Percentiles rank a stretch among this genome's conserved stretches.
Evolutionary conservation across 2,797 vertebrate species (phyloP).

Genomic region (Lateolabrax maculatus): DNA sequence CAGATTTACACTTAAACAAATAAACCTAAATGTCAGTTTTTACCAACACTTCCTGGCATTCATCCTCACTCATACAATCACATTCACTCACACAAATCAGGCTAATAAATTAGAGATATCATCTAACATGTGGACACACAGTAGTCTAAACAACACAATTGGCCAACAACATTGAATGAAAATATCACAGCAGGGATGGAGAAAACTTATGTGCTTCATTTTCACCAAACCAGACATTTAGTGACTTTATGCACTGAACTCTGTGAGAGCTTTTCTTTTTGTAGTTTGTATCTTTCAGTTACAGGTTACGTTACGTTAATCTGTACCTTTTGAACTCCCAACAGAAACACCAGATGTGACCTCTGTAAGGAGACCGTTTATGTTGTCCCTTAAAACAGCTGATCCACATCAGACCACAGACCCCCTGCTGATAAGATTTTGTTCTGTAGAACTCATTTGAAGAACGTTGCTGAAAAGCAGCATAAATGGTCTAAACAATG

Average conservation of each 20-base stretch:
- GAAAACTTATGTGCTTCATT: background rate
- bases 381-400: background rate
- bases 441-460: background rate
- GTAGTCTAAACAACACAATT: constrained; percentile 46
- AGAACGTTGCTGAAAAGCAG: background rate
- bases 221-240: background rate
- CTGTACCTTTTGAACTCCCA: background rate
- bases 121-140: constrained; percentile 33
- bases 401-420: constrained; percentile 39
- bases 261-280: background rate
- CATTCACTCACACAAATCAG: constrained; percentile 44
- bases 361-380: background rate
- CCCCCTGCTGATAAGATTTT: background rate
- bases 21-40: constrained; percentile 25
- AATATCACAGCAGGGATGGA: constrained; percentile 15
- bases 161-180: constrained; percentile 24
- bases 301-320: background rate
- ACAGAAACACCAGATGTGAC: background rate
- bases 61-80: constrained; percentile 3
- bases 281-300: no score
- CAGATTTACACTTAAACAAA: constrained; percentile 25
- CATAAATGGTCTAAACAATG: background rate
- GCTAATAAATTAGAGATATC: constrained; percentile 65
- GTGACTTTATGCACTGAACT: background rate
- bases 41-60: constrained; percentile 8